Percentiles rank a stretch among this genome's conserved stretches.
phyloP scores from a whole-genome alignment of 2,113 vertebrate genomes.

The Raja brachyura region DNA sequence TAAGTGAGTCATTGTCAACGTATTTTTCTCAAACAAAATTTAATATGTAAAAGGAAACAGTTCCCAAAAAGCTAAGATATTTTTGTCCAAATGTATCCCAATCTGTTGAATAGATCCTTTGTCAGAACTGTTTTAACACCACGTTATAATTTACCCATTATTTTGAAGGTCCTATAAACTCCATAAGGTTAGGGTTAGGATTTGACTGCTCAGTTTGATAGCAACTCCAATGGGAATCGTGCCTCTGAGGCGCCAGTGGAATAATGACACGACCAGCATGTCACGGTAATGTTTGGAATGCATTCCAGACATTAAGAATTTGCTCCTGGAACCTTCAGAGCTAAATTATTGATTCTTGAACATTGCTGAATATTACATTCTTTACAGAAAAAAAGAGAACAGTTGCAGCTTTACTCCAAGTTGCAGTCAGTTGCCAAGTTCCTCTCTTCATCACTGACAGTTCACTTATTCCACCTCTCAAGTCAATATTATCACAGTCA shows the following conservation, averaged over 20 bases:
- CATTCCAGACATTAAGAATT: slow-evolving; percentile 31
- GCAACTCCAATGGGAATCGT: slow-evolving; percentile 2
- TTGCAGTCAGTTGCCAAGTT: slow-evolving; percentile 19
- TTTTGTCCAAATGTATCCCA: slow-evolving; percentile 9
- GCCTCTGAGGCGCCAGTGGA: slow-evolving; percentile 25
- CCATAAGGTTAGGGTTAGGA: not conserved
- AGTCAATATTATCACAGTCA: slow-evolving; percentile 37
- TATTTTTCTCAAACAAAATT: not conserved
- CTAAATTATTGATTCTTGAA: slow-evolving; percentile 36
- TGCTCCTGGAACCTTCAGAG: slow-evolving; percentile 23
- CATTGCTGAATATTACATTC: slow-evolving; percentile 37
- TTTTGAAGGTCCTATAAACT: not conserved
- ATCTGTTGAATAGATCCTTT: not conserved
- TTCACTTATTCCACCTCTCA: slow-evolving; percentile 32
- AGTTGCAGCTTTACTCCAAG: slow-evolving; percentile 28
- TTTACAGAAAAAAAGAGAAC: slow-evolving; percentile 32
- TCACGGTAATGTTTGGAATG: slow-evolving; percentile 17
- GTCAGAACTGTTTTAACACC: not conserved
- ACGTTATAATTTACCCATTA: not conserved
- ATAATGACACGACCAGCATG: slow-evolving; percentile 26
- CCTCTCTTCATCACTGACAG: slow-evolving; percentile 37
- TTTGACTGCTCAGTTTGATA: slow-evolving; percentile 17
- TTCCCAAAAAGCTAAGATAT: not conserved
- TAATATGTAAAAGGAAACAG: not conserved
- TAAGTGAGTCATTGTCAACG: not conserved